phyloP scores from a whole-genome alignment of 2,797 vertebrate species.

The Remorina albescens region DNA sequence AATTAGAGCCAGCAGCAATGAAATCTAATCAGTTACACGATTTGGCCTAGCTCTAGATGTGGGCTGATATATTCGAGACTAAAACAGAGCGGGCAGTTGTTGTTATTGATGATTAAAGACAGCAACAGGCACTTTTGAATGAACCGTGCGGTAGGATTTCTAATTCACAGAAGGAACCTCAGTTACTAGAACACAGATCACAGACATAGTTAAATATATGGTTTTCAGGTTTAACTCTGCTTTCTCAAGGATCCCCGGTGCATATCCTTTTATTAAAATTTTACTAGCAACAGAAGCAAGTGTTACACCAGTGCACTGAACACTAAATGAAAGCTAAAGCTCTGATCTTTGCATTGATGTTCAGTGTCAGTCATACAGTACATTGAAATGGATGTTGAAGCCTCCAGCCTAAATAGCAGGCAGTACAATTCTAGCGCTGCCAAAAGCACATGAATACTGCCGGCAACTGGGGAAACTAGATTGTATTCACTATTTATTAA shows the following conservation, averaged over 20 bases:
- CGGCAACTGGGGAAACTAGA: not conserved
- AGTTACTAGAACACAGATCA: slow-evolving; percentile 11
- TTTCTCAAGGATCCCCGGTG: not conserved
- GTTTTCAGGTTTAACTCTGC: slow-evolving; percentile 13
- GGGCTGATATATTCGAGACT: slow-evolving; percentile 47
- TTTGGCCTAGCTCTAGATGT: slow-evolving; percentile 30
- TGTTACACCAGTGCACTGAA: slow-evolving; percentile 17
- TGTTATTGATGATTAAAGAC: slow-evolving; percentile 42
- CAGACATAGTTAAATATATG: slow-evolving; percentile 6
- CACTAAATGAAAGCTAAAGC: slow-evolving; percentile 23
- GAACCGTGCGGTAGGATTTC: not conserved
- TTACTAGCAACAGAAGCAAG: slow-evolving; percentile 19
- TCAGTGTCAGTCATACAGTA: slow-evolving; percentile 27
- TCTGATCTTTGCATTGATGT: slow-evolving; percentile 34
- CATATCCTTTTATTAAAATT: slow-evolving; percentile 42
- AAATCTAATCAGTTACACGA: slow-evolving; percentile 66
- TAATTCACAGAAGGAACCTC: not conserved
- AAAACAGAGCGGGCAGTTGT: slow-evolving; percentile 37
- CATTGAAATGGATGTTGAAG: not conserved
- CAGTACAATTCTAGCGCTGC: not conserved
- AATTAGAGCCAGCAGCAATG: slow-evolving; percentile 64
- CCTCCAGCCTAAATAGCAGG: slow-evolving; percentile 4
- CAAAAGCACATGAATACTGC: not conserved
- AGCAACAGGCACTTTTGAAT: slow-evolving; percentile 8
- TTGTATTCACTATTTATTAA: slow-evolving; percentile 1